Percentiles rank a stretch among this genome's conserved stretches.
Conservation (phyloP, 2,888 invertebrate species). For the Calliphora vomitoria region DNA sequence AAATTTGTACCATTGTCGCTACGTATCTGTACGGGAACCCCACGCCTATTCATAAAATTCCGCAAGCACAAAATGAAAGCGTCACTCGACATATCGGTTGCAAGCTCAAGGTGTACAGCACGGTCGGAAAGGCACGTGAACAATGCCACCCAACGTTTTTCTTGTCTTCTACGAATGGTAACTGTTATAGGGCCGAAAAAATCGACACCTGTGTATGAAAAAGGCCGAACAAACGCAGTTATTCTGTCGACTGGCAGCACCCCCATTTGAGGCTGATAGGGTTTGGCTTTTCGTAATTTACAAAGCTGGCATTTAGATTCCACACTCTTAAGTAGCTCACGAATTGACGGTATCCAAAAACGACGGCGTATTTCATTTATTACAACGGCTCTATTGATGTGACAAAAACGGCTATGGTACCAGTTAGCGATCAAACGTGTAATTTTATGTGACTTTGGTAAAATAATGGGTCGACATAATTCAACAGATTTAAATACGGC, state of each 20-base stretch:
- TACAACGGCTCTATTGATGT: too few species aligned
- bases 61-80: conserved; percentile 37
- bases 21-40: conserved; percentile 30
- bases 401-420: too few species aligned
- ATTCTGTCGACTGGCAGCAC: conserved; percentile 11
- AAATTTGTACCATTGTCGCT: conserved; percentile 30
- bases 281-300: conserved; percentile 18
- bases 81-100: conserved; percentile 49
- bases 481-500: too few species aligned
- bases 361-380: not conserved
- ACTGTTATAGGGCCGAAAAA: conserved; percentile 28
- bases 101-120: conserved; percentile 58
- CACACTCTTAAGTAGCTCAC: conserved; percentile 16
- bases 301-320: conserved; percentile 20
- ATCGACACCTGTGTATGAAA: conserved; percentile 73
- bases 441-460: too few species aligned
- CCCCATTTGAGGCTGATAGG: conserved; percentile 36
- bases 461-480: too few species aligned
- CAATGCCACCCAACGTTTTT: conserved; percentile 71
- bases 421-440: too few species aligned
- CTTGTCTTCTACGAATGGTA: conserved; percentile 26
- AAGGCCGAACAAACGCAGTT: conserved; percentile 32
- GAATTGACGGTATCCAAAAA: conserved; percentile 35
- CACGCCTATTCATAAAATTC: conserved; percentile 45
- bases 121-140: conserved; percentile 42